Evolutionary conservation across 2,888 invertebrate species (phyloP).

Genomic region (Leptopilina drosophilae): DNA sequence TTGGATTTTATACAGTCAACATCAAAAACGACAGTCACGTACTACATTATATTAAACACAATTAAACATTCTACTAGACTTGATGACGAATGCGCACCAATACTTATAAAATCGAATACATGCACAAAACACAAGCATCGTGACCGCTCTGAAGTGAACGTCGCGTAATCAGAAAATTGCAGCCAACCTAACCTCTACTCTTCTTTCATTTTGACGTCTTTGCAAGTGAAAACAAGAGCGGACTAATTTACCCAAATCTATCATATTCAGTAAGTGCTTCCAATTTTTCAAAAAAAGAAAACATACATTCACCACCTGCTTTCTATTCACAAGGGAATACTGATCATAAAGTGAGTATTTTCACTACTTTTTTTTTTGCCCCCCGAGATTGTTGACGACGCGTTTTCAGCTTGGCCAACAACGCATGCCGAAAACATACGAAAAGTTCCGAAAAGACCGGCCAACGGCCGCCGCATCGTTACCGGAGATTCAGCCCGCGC

Average conservation of each 20-base stretch:
- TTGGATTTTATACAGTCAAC: background rate
- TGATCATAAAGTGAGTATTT: slow-evolving; percentile 15
- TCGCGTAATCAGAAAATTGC: background rate
- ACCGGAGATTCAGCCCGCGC: slow-evolving; percentile 72
- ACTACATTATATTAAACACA: background rate
- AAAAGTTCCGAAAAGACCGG: slow-evolving; percentile 39
- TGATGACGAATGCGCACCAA: background rate
- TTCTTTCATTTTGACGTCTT: background rate
- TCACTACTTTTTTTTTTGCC: background rate
- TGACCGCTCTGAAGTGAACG: background rate
- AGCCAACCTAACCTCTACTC: slow-evolving; percentile 22
- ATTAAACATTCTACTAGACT: background rate
- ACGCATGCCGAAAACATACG: slow-evolving; percentile 26
- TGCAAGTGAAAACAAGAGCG: background rate
- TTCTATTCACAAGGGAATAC: background rate
- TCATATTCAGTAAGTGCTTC: background rate
- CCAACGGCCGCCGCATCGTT: slow-evolving; percentile 65
- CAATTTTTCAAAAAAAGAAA: background rate
- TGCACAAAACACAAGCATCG: background rate
- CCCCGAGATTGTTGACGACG: slow-evolving; percentile 2
- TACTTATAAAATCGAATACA: background rate
- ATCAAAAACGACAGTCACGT: slow-evolving; percentile 4
- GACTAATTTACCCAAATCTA: too few relatives aligned
- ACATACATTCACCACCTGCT: background rate
- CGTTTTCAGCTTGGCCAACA: slow-evolving; percentile 27